Conservation (phyloP, 2,888 invertebrate species). For the Chloroclystis v-ata region DNA sequence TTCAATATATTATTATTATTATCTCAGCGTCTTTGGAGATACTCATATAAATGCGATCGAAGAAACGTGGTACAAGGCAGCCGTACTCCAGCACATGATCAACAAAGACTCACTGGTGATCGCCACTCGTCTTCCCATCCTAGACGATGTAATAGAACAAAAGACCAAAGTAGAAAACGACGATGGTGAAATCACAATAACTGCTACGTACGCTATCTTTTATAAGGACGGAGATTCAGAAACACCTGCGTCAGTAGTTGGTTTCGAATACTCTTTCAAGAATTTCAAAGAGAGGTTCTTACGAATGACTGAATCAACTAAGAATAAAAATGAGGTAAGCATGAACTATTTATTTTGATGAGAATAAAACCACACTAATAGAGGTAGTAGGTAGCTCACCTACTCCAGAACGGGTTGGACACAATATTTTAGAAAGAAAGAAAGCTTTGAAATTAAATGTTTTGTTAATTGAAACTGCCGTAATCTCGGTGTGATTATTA, state of each 20-base stretch:
- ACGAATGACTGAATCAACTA: constrained; percentile 71
- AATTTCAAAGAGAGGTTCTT: constrained; percentile 83
- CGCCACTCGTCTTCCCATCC: constrained; percentile 81
- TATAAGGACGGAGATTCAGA: constrained; percentile 85
- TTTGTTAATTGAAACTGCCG: no score
- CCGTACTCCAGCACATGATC: constrained; percentile 89
- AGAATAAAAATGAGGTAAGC: constrained; percentile 39
- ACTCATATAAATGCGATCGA: constrained; percentile 86
- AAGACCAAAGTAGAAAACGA: constrained; percentile 54
- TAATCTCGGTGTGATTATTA: no score
- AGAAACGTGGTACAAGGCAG: constrained; percentile 94
- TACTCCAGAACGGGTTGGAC: no score
- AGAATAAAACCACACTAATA: no score
- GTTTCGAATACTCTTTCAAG: constrained; percentile 88
- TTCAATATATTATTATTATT: no score
- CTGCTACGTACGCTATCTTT: constrained; percentile 90
- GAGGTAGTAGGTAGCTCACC: no score
- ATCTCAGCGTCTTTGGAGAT: constrained; percentile 84
- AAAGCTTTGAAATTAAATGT: no score
- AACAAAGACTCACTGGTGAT: constrained; percentile 88
- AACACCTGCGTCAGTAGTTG: constrained; percentile 93
- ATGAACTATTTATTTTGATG: no score
- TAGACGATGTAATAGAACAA: constrained; percentile 55
- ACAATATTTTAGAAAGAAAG: no score
- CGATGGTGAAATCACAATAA: constrained; percentile 81